Evolutionary conservation across 2,888 invertebrate genomes (phyloP), one percentile per base, ranked within the genome.

Genomic region (Rhamnusium bicolor): DNA sequence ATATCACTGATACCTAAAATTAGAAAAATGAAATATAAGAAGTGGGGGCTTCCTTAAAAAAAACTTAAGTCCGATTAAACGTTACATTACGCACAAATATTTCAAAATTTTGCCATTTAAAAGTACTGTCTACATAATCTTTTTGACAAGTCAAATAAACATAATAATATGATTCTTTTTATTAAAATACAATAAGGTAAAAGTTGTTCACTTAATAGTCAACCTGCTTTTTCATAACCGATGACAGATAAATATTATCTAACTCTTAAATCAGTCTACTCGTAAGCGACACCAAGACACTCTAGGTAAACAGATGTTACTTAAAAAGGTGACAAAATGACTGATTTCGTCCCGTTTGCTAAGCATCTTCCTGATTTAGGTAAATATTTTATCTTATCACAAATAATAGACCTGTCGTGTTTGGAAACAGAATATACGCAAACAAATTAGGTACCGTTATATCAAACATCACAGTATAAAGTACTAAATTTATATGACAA

Each of bases 191-290:
- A 24, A 6, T 24, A 24, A 51, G 19, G 7, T 19, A 18, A 18
- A 8, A 16, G 1, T 8, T 19, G 8, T 19, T 10, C 51, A 3
- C 8, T 19, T 12, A 56, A n/a, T 3, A 21, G 14, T 18, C 47
- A 46, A 47, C 47, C 47, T 47, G 46, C 16, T 47, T 47, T 47
- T 14, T 14, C 62, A 24, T 62, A 62, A 19, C 21, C 24, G 47
- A 62, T 47, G 47, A 62, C 62, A 47, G 62, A 62, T 62, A 62
- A 62, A 21, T 21, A 21, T 19, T 62, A 47, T 62, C 46, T 62
- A 62, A 12, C 14, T 47, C 24, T 47, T 40, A 21, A 46, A 62
- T 62, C 62, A 21, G 62, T 47, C 62, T 62, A 21, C 21, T 21
- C 12, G 6, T 24, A 40, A 62, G 19, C 14, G 47, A 62, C 62